Evolutionary conservation across 1,140 invertebrate species (phyloP), one percentile per base, ranked within the genome.

Genomic region (Euwallacea fornicatus): DNA sequence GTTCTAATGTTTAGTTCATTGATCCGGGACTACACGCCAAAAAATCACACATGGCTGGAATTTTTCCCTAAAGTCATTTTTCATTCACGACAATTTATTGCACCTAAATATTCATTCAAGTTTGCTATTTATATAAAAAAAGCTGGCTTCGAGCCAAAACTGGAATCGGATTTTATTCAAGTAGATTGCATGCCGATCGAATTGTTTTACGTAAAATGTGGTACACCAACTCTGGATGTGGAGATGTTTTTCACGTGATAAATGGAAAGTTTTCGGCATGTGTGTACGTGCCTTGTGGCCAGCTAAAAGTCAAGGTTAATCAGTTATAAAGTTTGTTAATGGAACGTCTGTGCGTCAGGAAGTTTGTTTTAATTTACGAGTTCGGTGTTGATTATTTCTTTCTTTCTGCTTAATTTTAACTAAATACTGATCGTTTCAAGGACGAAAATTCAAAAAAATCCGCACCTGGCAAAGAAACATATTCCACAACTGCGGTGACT

Each of bases 61-160:
- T 50, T 50, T 50, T 50, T 50, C 13, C 9, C 2, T 13, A 50
- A 11, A 13, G 46, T 6, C 6, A 50, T 50, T 50, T 50, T 50
- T 50, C 46, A 50, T 50, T 50, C 9, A 50, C 2, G 2, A 13
- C 9, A 50, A 50, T 50, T 50, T 50, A 50, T 50, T 50, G 13
- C 46, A 50, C 46, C 46, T 50, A 50, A 50, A 50, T 50, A 50
- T 50, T 50, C 46, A 50, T 50, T 50, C 46, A 50, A 10, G 21
- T 33, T 33, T 33, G 21, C 21, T 10, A 50, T 50, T 50, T 50
- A 50, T 50, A 50, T 50, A 10, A 13, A 50, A 46, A 50, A 50
- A 50, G 46, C 6, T 50, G 46, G 46, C 46, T 3, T 11, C 9
- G 9, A 50, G 9, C 46, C 46, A 50, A 13, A 50, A 50, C 9